phyloP scores from a whole-genome alignment of 30 jellyfish, hydroid and myxozoan species.

The Chrysaora quinquecirrha region DNA sequence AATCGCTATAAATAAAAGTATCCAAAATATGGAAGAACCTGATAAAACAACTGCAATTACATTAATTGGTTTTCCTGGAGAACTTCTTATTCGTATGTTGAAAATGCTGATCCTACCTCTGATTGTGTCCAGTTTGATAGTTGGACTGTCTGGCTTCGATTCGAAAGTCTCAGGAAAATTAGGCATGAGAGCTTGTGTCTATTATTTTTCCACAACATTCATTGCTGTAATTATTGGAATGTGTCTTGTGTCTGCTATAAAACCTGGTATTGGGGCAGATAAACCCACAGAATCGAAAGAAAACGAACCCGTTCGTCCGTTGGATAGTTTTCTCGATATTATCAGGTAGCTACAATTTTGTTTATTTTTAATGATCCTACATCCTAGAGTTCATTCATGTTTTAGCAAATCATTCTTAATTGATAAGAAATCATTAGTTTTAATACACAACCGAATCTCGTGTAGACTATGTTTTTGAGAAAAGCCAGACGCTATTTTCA shows the following conservation, averaged over 20 bases:
- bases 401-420: too few relatives aligned
- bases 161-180: slow-evolving; percentile 82
- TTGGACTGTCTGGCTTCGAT: slow-evolving; percentile 86
- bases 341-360: slow-evolving; percentile 52
- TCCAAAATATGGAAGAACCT: slow-evolving; percentile 81
- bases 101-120: slow-evolving; percentile 86
- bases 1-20: slow-evolving; percentile 54
- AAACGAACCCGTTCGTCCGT: slow-evolving; percentile 82
- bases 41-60: slow-evolving; percentile 73
- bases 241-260: slow-evolving; percentile 85
- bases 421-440: too few relatives aligned
- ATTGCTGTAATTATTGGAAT: slow-evolving; percentile 90
- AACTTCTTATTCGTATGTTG: slow-evolving; percentile 75
- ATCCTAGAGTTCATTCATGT: too few relatives aligned
- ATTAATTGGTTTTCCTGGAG: slow-evolving; percentile 95
- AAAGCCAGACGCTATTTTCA: too few relatives aligned
- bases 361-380: not conserved
- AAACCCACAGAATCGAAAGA: slow-evolving; percentile 40
- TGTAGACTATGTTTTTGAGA: too few relatives aligned
- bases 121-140: slow-evolving; percentile 85
- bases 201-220: slow-evolving; percentile 82
- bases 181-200: slow-evolving; percentile 86
- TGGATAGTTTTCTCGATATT: slow-evolving; percentile 90
- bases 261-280: slow-evolving; percentile 90
- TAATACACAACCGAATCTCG: too few relatives aligned